Evolutionary conservation across 2,888 invertebrate genomes (phyloP).

Genomic region (Perdita meconis): DNA sequence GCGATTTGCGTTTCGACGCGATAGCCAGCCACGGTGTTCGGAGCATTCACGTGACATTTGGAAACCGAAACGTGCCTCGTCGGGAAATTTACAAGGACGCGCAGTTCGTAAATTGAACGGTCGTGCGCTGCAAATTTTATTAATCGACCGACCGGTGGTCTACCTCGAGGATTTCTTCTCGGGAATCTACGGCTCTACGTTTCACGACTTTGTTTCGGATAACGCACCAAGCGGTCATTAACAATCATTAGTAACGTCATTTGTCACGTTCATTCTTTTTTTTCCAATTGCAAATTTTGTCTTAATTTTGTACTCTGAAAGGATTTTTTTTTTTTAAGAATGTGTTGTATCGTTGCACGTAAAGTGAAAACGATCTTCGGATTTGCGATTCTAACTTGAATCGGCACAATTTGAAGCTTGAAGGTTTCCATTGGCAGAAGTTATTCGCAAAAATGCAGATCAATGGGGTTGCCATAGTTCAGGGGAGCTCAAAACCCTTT

Average conservation of each 20-base stretch:
- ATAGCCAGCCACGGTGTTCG: constrained; percentile 14
- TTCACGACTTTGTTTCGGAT: not conserved
- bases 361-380: not conserved
- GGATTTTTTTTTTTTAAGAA: not conserved
- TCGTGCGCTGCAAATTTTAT: constrained; percentile 59
- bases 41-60: constrained; percentile 33
- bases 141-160: constrained; percentile 35
- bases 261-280: too few species aligned
- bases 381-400: not conserved
- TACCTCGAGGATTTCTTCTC: not conserved
- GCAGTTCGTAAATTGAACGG: constrained; percentile 52
- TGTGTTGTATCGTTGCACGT: not conserved
- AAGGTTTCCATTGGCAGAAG: not conserved
- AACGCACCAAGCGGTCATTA: constrained; percentile 38
- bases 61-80: constrained; percentile 38
- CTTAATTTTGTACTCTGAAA: too few species aligned
- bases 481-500: constrained; percentile 11
- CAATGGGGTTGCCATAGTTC: constrained; percentile 1
- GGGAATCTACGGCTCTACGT: not conserved
- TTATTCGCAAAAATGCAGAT: not conserved
- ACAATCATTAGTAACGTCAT: constrained; percentile 7
- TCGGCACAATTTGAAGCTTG: not conserved
- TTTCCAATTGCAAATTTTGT: too few species aligned
- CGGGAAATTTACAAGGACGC: constrained; percentile 58
- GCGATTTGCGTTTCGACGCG: constrained; percentile 36